Evolutionary conservation across 2,797 vertebrate species (phyloP).

Genomic region (Sparidentex hasta): DNA sequence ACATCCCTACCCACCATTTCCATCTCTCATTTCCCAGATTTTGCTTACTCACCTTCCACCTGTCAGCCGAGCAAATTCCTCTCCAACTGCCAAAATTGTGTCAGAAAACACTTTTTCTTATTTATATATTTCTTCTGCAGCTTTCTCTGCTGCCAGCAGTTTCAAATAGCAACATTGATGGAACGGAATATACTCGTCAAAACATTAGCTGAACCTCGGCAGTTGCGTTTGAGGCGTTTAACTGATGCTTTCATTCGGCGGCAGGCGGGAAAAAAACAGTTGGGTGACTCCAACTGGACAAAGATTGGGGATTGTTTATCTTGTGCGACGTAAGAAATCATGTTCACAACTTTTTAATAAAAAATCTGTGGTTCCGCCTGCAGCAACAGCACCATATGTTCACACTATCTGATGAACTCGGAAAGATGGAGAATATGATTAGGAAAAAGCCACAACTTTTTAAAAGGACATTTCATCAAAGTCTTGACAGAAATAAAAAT

Average conservation of each 20-base stretch:
- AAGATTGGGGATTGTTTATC: slow-evolving; percentile 14
- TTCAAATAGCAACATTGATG: slow-evolving; percentile 1
- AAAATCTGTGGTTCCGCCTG: not conserved
- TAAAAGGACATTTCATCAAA: slow-evolving; percentile 18
- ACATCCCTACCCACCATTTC: slow-evolving; percentile 44
- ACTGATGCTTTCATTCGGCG: slow-evolving; percentile 10
- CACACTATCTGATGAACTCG: slow-evolving; percentile 9
- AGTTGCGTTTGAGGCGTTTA: slow-evolving; percentile 18
- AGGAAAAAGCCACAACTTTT: slow-evolving; percentile 12
- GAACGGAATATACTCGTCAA: slow-evolving; percentile 5
- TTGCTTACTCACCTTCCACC: slow-evolving; percentile 62
- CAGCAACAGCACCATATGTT: not conserved
- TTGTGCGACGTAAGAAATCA: not conserved
- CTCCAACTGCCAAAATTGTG: slow-evolving; percentile 56
- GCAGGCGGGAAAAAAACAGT: not conserved
- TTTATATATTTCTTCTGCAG: slow-evolving; percentile 14
- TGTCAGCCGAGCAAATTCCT: slow-evolving; percentile 49
- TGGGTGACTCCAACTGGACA: slow-evolving; percentile 5
- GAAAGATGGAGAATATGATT: slow-evolving; percentile 13
- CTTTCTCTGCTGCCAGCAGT: not conserved
- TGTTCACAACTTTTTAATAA: not conserved
- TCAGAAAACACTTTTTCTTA: slow-evolving; percentile 48
- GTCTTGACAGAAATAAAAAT: slow-evolving; percentile 18
- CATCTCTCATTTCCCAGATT: slow-evolving; percentile 50
- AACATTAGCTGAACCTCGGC: slow-evolving; percentile 4